phyloP scores from a whole-genome alignment of 2,113 vertebrate species.

The Channa maculata region DNA sequence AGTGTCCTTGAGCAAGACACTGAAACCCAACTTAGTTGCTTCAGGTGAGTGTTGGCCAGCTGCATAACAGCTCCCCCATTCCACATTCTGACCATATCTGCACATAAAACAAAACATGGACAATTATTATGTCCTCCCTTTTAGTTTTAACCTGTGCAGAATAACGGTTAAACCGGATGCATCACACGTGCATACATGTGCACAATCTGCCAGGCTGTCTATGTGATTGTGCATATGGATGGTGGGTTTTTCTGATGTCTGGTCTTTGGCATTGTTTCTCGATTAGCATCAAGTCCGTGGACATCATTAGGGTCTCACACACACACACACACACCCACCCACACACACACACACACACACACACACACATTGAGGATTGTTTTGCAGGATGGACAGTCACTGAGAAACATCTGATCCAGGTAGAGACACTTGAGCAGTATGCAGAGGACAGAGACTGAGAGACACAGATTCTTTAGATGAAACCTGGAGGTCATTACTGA shows the following conservation, averaged over 20 bases:
- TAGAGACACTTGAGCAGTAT: constrained; percentile 13
- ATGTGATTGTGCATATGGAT: neutral
- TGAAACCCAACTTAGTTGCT: too few species aligned
- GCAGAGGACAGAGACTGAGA: neutral
- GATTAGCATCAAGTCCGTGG: constrained; percentile 7
- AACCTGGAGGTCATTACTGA: neutral
- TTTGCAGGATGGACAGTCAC: constrained; percentile 19
- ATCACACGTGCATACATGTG: neutral
- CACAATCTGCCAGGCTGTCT: neutral
- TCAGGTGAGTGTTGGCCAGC: too few species aligned
- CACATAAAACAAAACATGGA: too few species aligned
- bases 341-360: constrained; percentile 12
- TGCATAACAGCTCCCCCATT: too few species aligned
- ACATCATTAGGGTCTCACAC: constrained; percentile 16
- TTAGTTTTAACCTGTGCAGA: too few species aligned
- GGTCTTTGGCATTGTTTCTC: neutral
- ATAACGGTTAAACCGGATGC: too few species aligned
- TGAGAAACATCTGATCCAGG: neutral
- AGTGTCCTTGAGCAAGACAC: too few species aligned
- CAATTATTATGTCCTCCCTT: too few species aligned
- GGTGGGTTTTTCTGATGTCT: constrained; percentile 10
- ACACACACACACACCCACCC: neutral
- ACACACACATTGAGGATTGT: neutral
- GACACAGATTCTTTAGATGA: neutral
- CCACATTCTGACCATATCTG: too few species aligned